A percentile compares a stretch with the other conserved stretches of the same genome.
phyloP scores from a whole-genome alignment of 2,113 vertebrate species.

The Microcebus ravelobensis region DNA sequence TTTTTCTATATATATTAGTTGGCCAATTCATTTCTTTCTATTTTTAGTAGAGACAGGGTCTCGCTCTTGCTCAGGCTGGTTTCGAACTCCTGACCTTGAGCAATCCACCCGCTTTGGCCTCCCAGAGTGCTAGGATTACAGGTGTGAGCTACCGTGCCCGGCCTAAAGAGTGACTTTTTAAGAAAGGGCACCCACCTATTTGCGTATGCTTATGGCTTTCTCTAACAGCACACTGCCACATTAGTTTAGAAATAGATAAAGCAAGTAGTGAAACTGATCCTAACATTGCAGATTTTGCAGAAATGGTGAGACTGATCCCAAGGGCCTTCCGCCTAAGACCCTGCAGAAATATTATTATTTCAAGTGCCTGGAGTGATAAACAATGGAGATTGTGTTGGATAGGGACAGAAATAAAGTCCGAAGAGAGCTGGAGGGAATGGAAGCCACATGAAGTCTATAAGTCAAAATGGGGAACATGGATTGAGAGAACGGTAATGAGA shows the following conservation, averaged over 20 bases:
- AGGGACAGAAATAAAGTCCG: not conserved
- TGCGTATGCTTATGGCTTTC: not conserved
- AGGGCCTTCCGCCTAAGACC: not conserved
- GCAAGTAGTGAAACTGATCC: not conserved
- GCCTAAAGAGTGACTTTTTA: not conserved
- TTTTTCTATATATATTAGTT: too few relatives aligned
- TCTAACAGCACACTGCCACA: not conserved
- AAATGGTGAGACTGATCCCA: not conserved
- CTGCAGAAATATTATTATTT: not conserved
- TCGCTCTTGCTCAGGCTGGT: too few relatives aligned
- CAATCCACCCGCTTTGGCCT: too few relatives aligned
- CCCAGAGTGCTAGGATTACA: too few relatives aligned
- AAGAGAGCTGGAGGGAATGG: not conserved
- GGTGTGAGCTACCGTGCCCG: too few relatives aligned
- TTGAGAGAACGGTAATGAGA: not conserved
- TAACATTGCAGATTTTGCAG: not conserved
- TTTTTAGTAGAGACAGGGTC: too few relatives aligned
- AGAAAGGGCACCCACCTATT: not conserved
- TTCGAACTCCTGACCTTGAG: too few relatives aligned
- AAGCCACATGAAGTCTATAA: not conserved
- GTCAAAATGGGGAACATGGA: not conserved
- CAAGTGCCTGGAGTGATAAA: not conserved
- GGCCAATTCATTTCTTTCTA: too few relatives aligned
- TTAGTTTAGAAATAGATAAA: slow-evolving; percentile 3
- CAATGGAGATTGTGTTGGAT: not conserved